Evolutionary conservation across 2,113 vertebrate genomes (phyloP).

Genomic region (Pitta sordida): DNA sequence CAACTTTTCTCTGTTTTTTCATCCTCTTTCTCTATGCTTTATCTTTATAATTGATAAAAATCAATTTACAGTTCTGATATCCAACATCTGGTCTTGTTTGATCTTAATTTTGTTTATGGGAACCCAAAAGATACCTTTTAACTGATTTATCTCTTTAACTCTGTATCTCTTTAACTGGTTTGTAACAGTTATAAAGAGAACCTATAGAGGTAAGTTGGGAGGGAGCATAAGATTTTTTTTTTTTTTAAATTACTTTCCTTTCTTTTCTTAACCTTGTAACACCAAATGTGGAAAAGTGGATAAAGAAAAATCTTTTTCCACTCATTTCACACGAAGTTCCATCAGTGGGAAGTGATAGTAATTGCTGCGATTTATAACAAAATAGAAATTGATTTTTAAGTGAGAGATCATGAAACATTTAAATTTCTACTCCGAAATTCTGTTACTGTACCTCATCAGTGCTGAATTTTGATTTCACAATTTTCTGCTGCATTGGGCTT

Average conservation of each 20-base stretch:
- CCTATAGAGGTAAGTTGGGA: fast-evolving
- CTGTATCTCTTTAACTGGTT: too few relatives aligned
- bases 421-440: not conserved
- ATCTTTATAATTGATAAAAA: too few relatives aligned
- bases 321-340: not conserved
- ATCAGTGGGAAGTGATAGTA: not conserved
- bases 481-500: too few relatives aligned
- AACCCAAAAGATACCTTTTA: too few relatives aligned
- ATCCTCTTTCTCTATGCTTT: too few relatives aligned
- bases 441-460: not conserved
- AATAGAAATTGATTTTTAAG: not conserved
- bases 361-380: not conserved
- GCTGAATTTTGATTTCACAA: not conserved
- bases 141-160: too few relatives aligned
- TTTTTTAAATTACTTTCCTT: not conserved
- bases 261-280: not conserved
- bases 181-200: too few relatives aligned
- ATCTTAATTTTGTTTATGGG: too few relatives aligned
- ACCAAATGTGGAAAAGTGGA: not conserved
- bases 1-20: too few relatives aligned
- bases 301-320: not conserved
- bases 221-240: too few relatives aligned
- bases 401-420: not conserved
- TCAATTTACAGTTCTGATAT: too few relatives aligned
- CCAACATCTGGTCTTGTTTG: too few relatives aligned